Base-by-base conservation (phyloP, 2,797 vertebrate genomes). In the Morelia viridis region DNA sequence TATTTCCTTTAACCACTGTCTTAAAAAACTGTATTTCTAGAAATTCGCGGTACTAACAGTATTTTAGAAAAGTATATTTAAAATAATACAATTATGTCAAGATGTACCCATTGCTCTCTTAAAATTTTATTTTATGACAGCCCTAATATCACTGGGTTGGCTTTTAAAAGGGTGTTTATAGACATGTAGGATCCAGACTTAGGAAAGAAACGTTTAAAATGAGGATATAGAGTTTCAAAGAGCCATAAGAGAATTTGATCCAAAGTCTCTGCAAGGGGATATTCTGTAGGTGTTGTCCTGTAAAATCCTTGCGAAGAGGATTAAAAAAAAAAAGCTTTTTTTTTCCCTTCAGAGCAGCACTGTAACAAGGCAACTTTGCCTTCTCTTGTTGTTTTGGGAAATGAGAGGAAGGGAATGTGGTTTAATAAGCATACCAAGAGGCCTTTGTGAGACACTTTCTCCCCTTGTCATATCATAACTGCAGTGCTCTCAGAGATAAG, bases 231-330 rank as follows among this genome's bases (percentile, higher is more conserved):
- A 97, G 96, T 95, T 97, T 97, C 95, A 97, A 96, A 95, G 95
- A 46, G 95, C 95, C 96, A 93, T 94, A 92, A 96, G 95, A 96
- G 94, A 90, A 94, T 96, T 97, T 97, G 96, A 97, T 96, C 95
- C 95, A 92, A 76, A 93, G 1, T 94, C 95, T 86, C 95, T 96
- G 88, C 95, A 96, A 96, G 15, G 93, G 96, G 91, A 92, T 87
- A 89, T 92, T 94, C 96, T 50, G 93, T 97, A 96, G 96, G 89
- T 96, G 94, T 96, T 96, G 31, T 90, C 88, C 89, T 93, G 97
- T 97, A 94, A 97, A 96, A 97, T 95, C 93, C 92, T 94, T 95
- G 84, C 85, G 90, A 93, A 96, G 90, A 61, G 58, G 6, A 19
- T 17, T 35, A 96, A 94, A 94, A 94, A 91, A 58, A 93, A 84